Evolutionary conservation across 2,888 invertebrate species (phyloP), one percentile per base, ranked within the genome.

Genomic region (Oxytorus armatus): DNA sequence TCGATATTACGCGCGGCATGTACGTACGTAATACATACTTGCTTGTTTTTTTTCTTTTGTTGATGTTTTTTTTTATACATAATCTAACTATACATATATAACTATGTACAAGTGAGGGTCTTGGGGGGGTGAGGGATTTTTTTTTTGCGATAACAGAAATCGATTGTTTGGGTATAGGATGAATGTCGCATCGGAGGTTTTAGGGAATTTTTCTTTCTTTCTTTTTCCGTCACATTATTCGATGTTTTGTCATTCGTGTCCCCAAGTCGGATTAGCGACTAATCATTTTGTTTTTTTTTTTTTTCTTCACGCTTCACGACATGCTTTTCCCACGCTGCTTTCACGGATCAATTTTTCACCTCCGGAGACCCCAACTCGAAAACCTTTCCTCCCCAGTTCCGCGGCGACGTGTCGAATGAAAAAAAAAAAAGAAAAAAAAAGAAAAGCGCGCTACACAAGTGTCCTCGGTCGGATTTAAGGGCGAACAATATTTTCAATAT

Each of bases 41-140:
- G n/a, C 16, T 61, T 74, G 21, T 53, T 51, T 61, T 61, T 82
- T 49, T 75, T 74, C 51, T 33, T 76, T 33, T 63, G 36, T 70
- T 75, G 72, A 49, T 39, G 39, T 81, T 68, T 84, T 77, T 42
- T 69, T 81, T 81, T 83, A 81, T 84, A 84, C 85, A 88, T 88
- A 89, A 91, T 90, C 91, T 91, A 91, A 90, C 91, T 91, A 92
- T 91, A 91, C 90, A 92, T 91, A 83, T 84, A 84, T 84, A 91
- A 90, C 90, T 92, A 91, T 92, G 88, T 92, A 92, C 91, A 92
- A 88, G 89, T 89, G 86, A 82, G 85, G 86, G 84, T 55, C 53
- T 18, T 53, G 16, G 82, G 79, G 59, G 29, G 59, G 70, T 53
- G 69, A 47, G 33, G 29, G 51, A 29, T 63, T 2, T 47, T 70